These are phyloP conservation scores for Pampusana beccarii DNA, from an alignment of 2,113 vertebrate species.

Conservation along the genomic window DNA sequence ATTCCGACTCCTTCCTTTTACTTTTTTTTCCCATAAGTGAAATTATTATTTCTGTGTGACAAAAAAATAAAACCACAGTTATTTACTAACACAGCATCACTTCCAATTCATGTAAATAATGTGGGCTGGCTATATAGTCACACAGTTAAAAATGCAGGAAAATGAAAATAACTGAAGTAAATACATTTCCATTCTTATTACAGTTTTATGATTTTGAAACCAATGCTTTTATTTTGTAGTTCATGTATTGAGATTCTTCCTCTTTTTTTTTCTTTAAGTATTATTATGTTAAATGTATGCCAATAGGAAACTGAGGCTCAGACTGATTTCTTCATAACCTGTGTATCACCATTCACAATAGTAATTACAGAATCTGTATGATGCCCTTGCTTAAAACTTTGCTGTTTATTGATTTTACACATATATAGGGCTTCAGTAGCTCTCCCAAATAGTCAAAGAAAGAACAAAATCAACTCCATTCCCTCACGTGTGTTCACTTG, in stretches of 20 bases:
- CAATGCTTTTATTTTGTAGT: neutral
- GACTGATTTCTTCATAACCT: neutral
- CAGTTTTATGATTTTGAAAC: neutral
- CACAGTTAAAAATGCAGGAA: neutral
- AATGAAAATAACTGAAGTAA: neutral
- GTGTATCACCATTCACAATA: neutral
- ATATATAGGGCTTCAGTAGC: neutral
- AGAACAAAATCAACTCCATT: neutral
- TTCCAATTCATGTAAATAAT: neutral
- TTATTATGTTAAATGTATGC: neutral
- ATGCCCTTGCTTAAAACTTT: neutral
- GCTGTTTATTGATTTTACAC: neutral
- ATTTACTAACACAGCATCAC: neutral
- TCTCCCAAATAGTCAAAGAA: neutral
- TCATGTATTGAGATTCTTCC: accelerated
- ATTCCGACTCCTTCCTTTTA: neutral
- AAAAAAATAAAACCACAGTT: neutral
- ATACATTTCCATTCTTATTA: neutral
- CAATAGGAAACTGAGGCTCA: neutral
- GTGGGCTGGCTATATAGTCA: neutral
- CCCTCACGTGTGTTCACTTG: neutral
- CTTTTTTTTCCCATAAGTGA: neutral
- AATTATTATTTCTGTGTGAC: neutral
- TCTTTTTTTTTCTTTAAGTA: neutral
- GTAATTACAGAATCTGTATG: neutral